These are phyloP conservation scores for Cladorhizidae sp. DNA, from an alignment of 37 sponge, comb jelly and placozoan species.

Conservation along the genomic window DNA sequence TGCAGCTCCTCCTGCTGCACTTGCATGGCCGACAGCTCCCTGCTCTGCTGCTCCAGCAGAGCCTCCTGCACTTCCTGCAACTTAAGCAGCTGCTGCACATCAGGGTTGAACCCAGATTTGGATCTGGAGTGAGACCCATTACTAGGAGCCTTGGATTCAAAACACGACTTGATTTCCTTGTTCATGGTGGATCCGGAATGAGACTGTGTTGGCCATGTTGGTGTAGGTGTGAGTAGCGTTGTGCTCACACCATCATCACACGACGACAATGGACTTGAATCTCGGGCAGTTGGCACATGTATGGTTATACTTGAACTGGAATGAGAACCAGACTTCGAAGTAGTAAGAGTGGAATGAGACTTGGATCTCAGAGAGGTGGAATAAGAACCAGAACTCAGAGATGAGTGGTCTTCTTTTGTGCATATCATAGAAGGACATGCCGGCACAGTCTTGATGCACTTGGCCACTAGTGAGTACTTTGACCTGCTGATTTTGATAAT, in stretches of 20 bases:
- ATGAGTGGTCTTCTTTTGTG: not conserved
- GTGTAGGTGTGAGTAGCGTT: not conserved
- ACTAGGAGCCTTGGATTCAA: no score
- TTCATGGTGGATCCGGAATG: not conserved
- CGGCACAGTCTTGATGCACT: not conserved
- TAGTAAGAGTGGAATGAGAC: no score
- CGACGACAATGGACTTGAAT: no score
- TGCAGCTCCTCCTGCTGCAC: not conserved
- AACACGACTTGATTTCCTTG: no score
- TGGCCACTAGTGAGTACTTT: slow-evolving; percentile 10
- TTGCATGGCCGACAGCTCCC: not conserved
- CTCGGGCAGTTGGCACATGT: not conserved
- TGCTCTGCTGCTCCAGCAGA: not conserved
- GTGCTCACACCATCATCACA: no score
- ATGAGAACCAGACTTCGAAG: no score
- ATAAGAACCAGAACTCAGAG: not conserved
- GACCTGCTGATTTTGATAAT: slow-evolving; percentile 16
- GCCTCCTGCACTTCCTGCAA: not conserved
- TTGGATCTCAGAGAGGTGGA: not conserved
- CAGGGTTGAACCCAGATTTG: no score
- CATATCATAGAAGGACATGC: not conserved
- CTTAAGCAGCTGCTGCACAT: not conserved
- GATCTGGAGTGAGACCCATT: not conserved
- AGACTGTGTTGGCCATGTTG: not conserved
- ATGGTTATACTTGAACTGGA: no score